Base-by-base conservation (phyloP, 2,113 vertebrate genomes). In the Pelusios castaneus region DNA sequence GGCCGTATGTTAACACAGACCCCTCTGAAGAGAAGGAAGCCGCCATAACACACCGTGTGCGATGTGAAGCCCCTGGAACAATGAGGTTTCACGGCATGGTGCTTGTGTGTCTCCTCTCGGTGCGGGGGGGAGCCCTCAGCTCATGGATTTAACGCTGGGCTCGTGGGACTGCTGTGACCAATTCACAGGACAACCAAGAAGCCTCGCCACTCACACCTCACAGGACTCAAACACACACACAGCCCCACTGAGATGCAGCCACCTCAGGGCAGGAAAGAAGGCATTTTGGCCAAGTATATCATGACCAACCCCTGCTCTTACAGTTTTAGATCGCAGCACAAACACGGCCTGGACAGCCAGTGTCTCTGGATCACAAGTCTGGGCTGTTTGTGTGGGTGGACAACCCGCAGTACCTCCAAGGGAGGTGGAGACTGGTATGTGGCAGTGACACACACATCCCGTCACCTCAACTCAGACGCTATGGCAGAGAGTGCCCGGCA, bases 31-130 rank as follows among this genome's bases (percentile, higher is more conserved):
- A 47, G 70, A 55, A 8, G n/a, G 80, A 31, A 77, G 3, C 1
- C 1, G 13, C 58, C 12, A 19, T 38, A 3, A 8, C 5, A 25
- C 8, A 17, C 4, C 0, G 49, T 11, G 38, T 1, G 14, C 13
- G 41, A 13, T 0, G 7, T n/a, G 51, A 6, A 11, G 19, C 5
- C 31, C 5, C 10, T 14, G 3, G 29, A 31, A 24, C 78, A 47
- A 70, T 5, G 21, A 54, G 47, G 38, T 45, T 13, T 51, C 7
- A 51, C 13, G 8, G 51, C 51, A 52, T 52, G 51, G 16, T 17
- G 16, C 51, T 17, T 52, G 51, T 52, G 29, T 1, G 3, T 4
- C 51, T 63, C n/a, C 5, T 49, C 76, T 2, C 14, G 4, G 1
- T 6, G 51, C 22, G 9, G n/a, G 47, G 49, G 31, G 8, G 47